These are phyloP conservation scores for Sabatieria punctata DNA, from an alignment of 2,888 invertebrate genomes.

Conservation along the genomic window DNA sequence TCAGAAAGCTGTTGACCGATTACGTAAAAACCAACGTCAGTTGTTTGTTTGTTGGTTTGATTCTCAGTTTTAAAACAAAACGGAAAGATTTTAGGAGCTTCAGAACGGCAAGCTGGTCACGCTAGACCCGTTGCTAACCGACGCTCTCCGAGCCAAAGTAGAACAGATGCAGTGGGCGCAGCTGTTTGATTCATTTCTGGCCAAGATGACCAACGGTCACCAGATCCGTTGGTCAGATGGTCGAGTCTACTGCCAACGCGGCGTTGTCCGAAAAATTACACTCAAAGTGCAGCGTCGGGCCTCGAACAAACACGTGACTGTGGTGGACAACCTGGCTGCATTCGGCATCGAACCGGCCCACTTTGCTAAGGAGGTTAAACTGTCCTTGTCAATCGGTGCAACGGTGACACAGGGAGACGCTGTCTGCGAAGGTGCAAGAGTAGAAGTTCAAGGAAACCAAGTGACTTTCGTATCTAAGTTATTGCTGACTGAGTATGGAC, in stretches of 20 bases:
- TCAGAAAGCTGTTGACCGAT: slow-evolving; percentile 48
- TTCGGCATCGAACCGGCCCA: neutral
- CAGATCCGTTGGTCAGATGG: neutral
- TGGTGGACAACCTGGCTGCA: neutral
- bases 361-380: neutral
- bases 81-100: no score
- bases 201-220: neutral
- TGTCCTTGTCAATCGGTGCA: neutral
- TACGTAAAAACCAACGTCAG: slow-evolving; percentile 49
- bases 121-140: no score
- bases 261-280: neutral
- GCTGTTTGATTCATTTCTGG: neutral
- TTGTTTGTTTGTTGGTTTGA: neutral
- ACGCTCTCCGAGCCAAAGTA: no score
- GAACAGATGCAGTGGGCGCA: neutral
- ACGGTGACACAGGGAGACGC: neutral
- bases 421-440: slow-evolving; percentile 39
- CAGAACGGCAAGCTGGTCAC: no score
- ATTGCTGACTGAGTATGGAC: slow-evolving; percentile 35
- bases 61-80: no score
- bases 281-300: neutral
- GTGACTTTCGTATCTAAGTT: slow-evolving; percentile 44
- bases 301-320: neutral
- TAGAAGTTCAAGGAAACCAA: slow-evolving; percentile 80
- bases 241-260: neutral